Base-by-base conservation (phyloP, 2,888 invertebrate genomes). In the Apeira syringaria region DNA sequence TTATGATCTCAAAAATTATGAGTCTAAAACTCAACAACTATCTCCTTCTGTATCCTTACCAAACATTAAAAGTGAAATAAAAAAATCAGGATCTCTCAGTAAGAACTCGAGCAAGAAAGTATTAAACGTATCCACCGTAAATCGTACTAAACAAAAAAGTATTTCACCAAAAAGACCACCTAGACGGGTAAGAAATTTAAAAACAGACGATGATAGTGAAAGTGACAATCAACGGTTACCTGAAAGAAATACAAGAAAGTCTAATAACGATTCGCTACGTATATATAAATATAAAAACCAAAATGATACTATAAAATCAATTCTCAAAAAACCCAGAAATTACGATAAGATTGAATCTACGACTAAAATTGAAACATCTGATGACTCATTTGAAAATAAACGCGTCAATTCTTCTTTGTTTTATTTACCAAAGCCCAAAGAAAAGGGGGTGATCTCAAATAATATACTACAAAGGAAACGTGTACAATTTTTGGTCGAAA, bases 401-500 rank as follows among this genome's bases (percentile, higher is more conserved):
- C 73, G 77, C 37, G 50, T 60, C 3, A 83, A 82, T 55, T 61
- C 78, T 9, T 92, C 93, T 38, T 91, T 92, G 57, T 93, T 93
- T 84, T 93, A 93, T 79, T 77, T 93, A 52, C 93, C 92, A 18
- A 91, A 92, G 61, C 90, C 84, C 49, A 87, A 76, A 68, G 86
- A 82, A 47, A 87, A 84, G 62, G 64, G 70, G 28, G 40, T 64
- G 20, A 52, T 68, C 33, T 65, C 82, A 6, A 78, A 80, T 52
- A 80, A 75, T 55, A 67, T 80, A 13, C 60, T 80, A 37, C 89
- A 92, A 64, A 91, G 94, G 65, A 94, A 93, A 89, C 92, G 93
- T 65, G 94, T 94, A 48, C 93, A 94, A 73, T 94, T 94, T 84
- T 83, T 93, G 64, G 94, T 94, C 30, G 93, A 93, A 83, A 93